phyloP scores from a whole-genome alignment of 2,113 vertebrate species.

The Corvus moneduloides region DNA sequence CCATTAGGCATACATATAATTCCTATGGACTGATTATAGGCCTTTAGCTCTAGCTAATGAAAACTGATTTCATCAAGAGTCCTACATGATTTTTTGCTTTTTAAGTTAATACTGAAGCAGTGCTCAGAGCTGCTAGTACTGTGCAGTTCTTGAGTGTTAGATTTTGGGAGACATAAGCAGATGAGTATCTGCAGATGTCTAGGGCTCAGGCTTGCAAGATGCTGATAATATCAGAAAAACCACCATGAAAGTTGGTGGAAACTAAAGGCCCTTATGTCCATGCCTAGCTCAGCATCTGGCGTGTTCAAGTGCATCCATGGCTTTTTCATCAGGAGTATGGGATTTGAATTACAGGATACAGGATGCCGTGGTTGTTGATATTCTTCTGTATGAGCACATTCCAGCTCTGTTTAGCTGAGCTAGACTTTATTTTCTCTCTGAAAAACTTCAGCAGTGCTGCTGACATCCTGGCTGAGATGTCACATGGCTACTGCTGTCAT shows the following conservation, averaged over 20 bases:
- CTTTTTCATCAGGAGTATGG: neutral
- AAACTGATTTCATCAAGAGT: neutral
- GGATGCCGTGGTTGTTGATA: neutral
- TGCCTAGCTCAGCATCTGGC: neutral
- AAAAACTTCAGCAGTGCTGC: neutral
- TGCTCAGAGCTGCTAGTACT: neutral
- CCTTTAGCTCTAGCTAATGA: neutral
- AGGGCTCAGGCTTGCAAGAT: neutral
- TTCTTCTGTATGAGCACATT: neutral
- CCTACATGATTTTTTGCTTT: neutral
- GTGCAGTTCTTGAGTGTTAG: neutral
- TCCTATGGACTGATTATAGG: neutral
- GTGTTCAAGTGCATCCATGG: neutral
- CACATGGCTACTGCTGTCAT: neutral
- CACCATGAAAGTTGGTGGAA: neutral
- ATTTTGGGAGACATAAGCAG: neutral
- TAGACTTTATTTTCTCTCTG: neutral
- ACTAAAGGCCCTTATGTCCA: rapidly evolving
- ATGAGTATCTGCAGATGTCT: neutral
- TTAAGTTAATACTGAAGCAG: neutral
- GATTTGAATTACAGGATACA: neutral
- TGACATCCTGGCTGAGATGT: neutral
- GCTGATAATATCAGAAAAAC: neutral
- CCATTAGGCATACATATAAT: neutral
- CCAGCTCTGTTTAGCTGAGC: neutral